Evolutionary conservation across 2,797 vertebrate genomes (phyloP), one percentile per base, ranked within the genome.

Genomic region (Echiichthys vipera): DNA sequence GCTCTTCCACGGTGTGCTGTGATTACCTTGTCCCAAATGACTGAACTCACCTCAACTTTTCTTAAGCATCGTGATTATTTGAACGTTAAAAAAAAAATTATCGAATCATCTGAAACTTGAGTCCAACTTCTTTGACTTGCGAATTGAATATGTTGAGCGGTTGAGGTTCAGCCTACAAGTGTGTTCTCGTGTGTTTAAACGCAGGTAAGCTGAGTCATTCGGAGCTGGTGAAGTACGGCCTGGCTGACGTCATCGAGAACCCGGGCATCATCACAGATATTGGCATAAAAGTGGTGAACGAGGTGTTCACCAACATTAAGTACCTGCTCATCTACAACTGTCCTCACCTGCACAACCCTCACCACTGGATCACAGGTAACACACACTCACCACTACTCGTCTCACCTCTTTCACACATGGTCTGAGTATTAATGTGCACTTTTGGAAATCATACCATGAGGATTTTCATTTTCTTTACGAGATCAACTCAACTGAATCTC

Each of bases 181-280:
- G 18, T 46, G 36, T 74, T 42, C 10, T 42, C 43, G 5, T 54
- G 2, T 59, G 7, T 71, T 36, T 65, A 3, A 24, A 42, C 75
- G 37, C 71, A 99, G 98, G 97, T 94, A 99, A 99, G 92, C 97
- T 99, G 96, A 96, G 95, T 39, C 98, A 98, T 88, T 95, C 96
- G 2, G 97, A 99, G 89, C 93, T 99, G 62, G 97, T 99, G 89
- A 99, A 98, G 86, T 98, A 97, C 9, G 98, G 98, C 69, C 94
- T 99, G 90, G 98, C 98, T 63, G 98, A 99, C 79, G 97, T 99
- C 34, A 96, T 98, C 20, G 98, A 99, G 90, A 99, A 99, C 90
- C 98, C 98, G 6, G 98, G 98, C 64, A 99, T 99, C 91, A 99
- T 99, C 91, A 99, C 98, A 4, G 98, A 99, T 88, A 98, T 99